These are phyloP conservation scores for Julus scanicus DNA, from an alignment of 2,888 invertebrate genomes.

Conservation along the genomic window DNA sequence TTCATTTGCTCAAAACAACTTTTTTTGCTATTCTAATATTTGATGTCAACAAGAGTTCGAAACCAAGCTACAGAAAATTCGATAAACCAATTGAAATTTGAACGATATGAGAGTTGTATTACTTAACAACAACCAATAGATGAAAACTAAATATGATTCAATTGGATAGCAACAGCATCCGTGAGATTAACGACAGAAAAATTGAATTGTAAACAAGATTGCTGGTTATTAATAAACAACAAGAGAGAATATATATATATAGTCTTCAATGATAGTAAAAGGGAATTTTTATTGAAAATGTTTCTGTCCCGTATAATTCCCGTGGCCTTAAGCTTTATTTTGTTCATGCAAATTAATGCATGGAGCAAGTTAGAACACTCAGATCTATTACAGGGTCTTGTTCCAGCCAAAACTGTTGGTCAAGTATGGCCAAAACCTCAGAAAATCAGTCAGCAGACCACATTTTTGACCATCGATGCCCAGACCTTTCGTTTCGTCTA, in stretches of 20 bases:
- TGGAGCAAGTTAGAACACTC: background rate
- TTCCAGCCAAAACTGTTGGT: slow-evolving; percentile 65
- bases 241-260: background rate
- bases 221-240: background rate
- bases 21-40: background rate
- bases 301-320: background rate
- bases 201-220: background rate
- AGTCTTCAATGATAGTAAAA: slow-evolving; percentile 61
- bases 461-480: slow-evolving; percentile 64
- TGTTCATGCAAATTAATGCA: background rate
- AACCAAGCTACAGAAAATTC: background rate
- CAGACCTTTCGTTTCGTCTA: slow-evolving; percentile 62
- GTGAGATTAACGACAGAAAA: no score
- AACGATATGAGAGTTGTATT: background rate
- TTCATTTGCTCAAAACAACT: background rate
- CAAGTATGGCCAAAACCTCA: slow-evolving; percentile 78
- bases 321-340: background rate
- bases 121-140: background rate
- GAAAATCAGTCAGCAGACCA: slow-evolving; percentile 58
- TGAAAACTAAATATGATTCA: background rate
- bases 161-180: background rate
- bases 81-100: background rate
- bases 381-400: background rate
- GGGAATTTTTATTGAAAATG: background rate
- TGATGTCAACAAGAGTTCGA: no score